Conservation (phyloP, 2,113 vertebrate species). For the Scolopax mira region DNA sequence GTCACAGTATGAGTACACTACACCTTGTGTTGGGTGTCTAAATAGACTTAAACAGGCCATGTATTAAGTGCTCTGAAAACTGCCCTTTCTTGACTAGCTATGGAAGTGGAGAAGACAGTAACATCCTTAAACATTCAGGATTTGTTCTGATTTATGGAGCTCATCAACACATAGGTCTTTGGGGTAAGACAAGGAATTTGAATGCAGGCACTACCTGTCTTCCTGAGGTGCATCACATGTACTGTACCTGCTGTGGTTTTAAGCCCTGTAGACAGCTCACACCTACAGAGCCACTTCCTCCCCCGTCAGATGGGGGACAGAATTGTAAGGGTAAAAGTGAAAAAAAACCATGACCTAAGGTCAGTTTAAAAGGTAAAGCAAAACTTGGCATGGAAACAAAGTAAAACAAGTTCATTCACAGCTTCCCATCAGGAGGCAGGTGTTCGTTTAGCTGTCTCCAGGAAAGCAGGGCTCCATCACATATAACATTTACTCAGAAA, state of each 20-base stretch:
- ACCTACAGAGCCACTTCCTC: background rate
- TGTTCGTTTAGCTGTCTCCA: background rate
- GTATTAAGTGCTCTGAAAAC: background rate
- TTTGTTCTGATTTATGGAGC: background rate
- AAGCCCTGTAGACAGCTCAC: background rate
- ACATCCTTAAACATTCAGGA: background rate
- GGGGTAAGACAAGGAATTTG: background rate
- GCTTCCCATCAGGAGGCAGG: rapidly evolving
- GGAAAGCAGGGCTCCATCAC: background rate
- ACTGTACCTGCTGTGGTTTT: background rate
- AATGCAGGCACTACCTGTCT: background rate
- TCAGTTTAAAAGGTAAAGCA: background rate
- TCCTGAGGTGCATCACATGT: background rate
- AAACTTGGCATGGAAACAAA: background rate
- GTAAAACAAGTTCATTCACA: background rate
- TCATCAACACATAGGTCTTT: background rate
- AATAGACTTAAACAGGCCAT: background rate
- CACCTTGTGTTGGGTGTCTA: background rate
- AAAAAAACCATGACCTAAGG: background rate
- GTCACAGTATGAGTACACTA: background rate
- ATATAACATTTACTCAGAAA: rapidly evolving
- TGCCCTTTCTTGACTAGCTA: rapidly evolving
- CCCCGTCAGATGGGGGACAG: background rate
- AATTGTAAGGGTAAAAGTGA: background rate
- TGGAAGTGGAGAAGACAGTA: background rate